These are phyloP conservation scores for Drosophila setosimentum DNA, from an alignment of 2,888 invertebrate genomes.

Conservation along the genomic window DNA sequence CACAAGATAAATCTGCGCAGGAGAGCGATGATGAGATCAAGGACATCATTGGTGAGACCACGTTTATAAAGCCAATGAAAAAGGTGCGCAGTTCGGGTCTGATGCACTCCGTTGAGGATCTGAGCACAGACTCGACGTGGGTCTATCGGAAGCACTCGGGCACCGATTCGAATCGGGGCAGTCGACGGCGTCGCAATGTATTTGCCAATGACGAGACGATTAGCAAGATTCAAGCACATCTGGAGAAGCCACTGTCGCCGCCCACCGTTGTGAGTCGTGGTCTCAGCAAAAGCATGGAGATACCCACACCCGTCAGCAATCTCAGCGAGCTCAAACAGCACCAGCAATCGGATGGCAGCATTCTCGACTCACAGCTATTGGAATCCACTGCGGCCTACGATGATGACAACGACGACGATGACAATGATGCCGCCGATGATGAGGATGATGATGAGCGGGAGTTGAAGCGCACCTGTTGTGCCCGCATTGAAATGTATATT, in stretches of 20 bases:
- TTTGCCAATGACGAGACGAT: constrained; percentile 85
- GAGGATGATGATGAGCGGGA: constrained; percentile 80
- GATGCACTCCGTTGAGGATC: constrained; percentile 90
- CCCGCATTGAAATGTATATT: constrained; percentile 86
- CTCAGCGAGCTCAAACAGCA: constrained; percentile 77
- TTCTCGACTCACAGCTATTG: constrained; percentile 61
- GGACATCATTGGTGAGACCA: constrained; percentile 87
- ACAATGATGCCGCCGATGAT: constrained; percentile 68
- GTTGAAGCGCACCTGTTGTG: constrained; percentile 83
- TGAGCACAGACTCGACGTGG: constrained; percentile 91
- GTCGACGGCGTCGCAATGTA: constrained; percentile 83
- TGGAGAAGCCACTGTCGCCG: constrained; percentile 83
- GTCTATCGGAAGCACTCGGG: constrained; percentile 87
- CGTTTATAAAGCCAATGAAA: constrained; percentile 87
- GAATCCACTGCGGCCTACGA: constrained; percentile 56
- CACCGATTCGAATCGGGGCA: constrained; percentile 84
- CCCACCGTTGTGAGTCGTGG: constrained; percentile 83
- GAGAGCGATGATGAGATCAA: constrained; percentile 87
- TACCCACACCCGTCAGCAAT: constrained; percentile 85
- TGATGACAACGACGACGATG: constrained; percentile 42
- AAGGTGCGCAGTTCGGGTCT: constrained; percentile 90
- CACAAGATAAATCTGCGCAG: constrained; percentile 77
- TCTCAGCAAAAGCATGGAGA: constrained; percentile 85
- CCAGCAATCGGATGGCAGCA: constrained; percentile 53
- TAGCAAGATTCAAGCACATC: constrained; percentile 83